phyloP scores from a whole-genome alignment of 2,113 vertebrate species.

The Mandrillus leucophaeus region DNA sequence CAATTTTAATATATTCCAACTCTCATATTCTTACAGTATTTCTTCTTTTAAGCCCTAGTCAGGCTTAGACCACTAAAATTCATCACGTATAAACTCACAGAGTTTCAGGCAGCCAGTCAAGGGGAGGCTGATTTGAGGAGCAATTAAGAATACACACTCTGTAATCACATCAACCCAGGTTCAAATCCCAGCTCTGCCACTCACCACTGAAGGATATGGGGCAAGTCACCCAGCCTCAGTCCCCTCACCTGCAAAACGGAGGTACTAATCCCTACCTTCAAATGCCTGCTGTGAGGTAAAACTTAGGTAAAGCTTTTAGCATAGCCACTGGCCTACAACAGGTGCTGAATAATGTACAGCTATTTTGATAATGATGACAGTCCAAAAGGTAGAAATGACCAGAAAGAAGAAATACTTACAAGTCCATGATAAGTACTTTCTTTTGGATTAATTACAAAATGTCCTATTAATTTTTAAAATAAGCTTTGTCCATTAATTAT shows the following conservation, averaged over 20 bases:
- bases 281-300: neutral
- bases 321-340: neutral
- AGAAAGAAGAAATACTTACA: neutral
- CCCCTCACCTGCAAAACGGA: too few relatives aligned
- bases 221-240: neutral
- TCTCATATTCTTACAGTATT: neutral
- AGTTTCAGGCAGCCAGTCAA: neutral
- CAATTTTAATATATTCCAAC: neutral
- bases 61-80: neutral
- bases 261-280: too few relatives aligned
- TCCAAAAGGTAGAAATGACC: neutral
- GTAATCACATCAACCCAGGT: too few relatives aligned
- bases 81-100: neutral
- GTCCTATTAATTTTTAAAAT: neutral
- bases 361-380: neutral
- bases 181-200: neutral
- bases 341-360: fast-evolving
- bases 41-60: neutral
- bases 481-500: neutral
- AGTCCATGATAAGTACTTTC: neutral
- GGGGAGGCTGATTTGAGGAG: neutral
- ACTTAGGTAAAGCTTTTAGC: neutral
- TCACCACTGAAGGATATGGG: fast-evolving
- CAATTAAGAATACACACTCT: neutral
- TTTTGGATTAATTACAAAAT: neutral